A percentile compares a stretch with the other conserved stretches of the same genome.
phyloP scores from a whole-genome alignment of 1,140 invertebrate species.

The Papilio dardanus region DNA sequence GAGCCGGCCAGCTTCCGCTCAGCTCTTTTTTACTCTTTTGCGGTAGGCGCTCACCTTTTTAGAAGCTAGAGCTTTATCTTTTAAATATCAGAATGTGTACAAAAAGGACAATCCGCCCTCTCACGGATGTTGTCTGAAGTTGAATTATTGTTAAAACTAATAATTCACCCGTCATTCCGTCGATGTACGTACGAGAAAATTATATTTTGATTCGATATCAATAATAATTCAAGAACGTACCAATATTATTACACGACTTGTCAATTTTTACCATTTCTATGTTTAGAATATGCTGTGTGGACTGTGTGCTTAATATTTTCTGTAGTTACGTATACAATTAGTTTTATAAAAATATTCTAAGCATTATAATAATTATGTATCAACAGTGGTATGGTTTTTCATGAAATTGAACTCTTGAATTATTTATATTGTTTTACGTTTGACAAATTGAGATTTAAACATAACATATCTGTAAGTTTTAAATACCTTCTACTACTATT shows the following conservation, averaged over 20 bases:
- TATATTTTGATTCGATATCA: constrained; percentile 35
- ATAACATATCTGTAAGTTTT: background rate
- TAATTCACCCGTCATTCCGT: constrained; percentile 35
- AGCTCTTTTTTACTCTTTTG: too few species aligned
- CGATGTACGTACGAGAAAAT: constrained; percentile 33
- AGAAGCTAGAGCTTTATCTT: background rate
- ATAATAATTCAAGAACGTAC: constrained; percentile 31
- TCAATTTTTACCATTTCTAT: background rate
- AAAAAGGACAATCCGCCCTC: constrained; percentile 8
- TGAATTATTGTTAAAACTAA: constrained; percentile 37
- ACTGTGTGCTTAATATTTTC: background rate
- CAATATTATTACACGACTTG: constrained; percentile 11
- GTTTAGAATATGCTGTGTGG: background rate
- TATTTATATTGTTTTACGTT: background rate
- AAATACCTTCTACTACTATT: background rate
- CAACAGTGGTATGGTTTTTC: too few species aligned
- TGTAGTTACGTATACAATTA: background rate
- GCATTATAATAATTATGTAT: too few species aligned
- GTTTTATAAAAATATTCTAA: background rate
- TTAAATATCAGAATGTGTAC: background rate
- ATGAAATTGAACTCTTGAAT: too few species aligned
- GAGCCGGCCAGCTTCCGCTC: too few species aligned
- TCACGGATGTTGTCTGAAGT: constrained; percentile 28
- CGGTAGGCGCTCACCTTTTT: too few species aligned
- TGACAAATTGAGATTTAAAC: background rate